Evolutionary conservation across 2,113 vertebrate species (phyloP), one percentile per base, ranked within the genome.

Genomic region (Indri indri): DNA sequence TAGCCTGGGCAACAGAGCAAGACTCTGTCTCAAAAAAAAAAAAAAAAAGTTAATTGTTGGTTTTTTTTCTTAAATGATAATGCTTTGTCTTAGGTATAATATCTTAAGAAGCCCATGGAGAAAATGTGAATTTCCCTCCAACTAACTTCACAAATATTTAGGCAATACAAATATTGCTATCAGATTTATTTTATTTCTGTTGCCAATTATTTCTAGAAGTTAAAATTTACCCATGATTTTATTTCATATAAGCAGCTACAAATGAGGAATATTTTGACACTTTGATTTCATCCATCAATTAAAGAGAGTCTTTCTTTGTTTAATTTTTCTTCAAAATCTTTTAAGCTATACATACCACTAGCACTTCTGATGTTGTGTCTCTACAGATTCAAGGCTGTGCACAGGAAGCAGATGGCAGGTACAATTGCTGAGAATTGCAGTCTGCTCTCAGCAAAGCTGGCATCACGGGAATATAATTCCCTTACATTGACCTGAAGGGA

Each of bases 111-210:
- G 63, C 45, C 34, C 8, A 2, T 54, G 83, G 34, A 81, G 13
- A 37, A 70, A 79, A 80, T 85, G 14, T 50, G 27, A 66, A 40
- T 80, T 27, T 66, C 6, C 23, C 27, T 66, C 74, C 40, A 82
- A 40, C 27, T 95, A 91, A 65, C 50, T 84, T 80, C 22, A 93
- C 57, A 96, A 80, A 16, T 91, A 76, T 71, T 91, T 88, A 65
- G 9, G 9, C 85, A 50, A 57, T 80, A 84, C 88, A 74, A 87
- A 42, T 37, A 66, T 20, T 88, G 5, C 18, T 57, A 83, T 66
- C 25, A 47, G 25, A 68, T 81, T 86, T 63, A 42, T 30, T 85
- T 87, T n/a, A 50, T 82, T 95, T 40, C 61, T 88, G 2, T 91
- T 88, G 68, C 12, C 25, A 92, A 13, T 70, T 42, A 82, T 54